Base-by-base conservation (phyloP, 1,140 invertebrate genomes). In the Brachionus asplanchnoidis region DNA sequence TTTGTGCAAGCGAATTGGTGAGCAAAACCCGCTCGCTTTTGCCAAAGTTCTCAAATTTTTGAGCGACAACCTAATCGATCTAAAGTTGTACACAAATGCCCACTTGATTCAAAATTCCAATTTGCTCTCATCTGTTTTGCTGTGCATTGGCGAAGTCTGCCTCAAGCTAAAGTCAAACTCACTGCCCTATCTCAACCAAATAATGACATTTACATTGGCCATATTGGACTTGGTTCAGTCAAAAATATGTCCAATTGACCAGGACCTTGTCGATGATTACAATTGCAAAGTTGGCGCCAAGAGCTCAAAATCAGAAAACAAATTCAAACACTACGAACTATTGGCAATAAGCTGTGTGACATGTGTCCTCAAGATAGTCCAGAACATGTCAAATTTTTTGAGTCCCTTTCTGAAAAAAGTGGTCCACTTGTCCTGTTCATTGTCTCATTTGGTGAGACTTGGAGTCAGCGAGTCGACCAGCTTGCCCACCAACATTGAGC, bases 331-430 rank as follows among this genome's bases (percentile, higher is more conserved):
- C 86, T 88, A 89, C 86, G 90, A 89, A 88, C 80, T 91, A 4
- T 88, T 92, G 3, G 88, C 91, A 32, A 85, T 93, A 6, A 92
- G 92, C 87, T 91, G 93, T 9, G 91, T 95, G 0, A 94, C 94
- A 14, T 92, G 93, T 0, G 88, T 95, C 20, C 92, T 93, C 80
- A 95, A 94, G 88, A 92, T 96, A 26, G 91, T 96, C 1, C 94
- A 95, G 86, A 93, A 93, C 23, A 87, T 96, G 26, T 92, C 94
- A 0, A 89, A 93, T 3, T 95, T 97, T 87, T 88, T 96, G 26
- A 95, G 94, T 86, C 93, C 94, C 0, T 96, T 95, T 89, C 88
- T 96, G 40, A 91, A 93, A 40, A 60, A 44, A 66, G 84, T 93
- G 94, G 85, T 91, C 96, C 36, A 87, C 96, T 3, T 85, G 50